Evolutionary conservation across 37 sponge, comb jelly and placozoan genomes (phyloP).

Genomic region (Beroe ovata): DNA sequence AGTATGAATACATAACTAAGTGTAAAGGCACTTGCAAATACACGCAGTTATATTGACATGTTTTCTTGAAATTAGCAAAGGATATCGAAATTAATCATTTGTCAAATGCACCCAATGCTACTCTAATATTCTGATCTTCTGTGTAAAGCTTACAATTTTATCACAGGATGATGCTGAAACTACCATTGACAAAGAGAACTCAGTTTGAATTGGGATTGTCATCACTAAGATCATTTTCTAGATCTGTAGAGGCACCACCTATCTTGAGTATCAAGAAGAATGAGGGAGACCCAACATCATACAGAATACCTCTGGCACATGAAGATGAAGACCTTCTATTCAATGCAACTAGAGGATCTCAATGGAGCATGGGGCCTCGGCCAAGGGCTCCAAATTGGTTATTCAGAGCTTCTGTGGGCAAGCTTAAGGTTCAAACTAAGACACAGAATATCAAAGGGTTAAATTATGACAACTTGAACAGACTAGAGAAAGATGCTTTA

Average conservation of each 20-base stretch:
- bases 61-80: no score
- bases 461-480: conserved; percentile 6
- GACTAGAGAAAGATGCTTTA: neutral
- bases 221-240: no score
- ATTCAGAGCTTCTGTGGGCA: neutral
- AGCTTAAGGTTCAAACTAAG: neutral
- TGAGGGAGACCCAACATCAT: conserved; percentile 3
- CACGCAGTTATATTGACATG: no score
- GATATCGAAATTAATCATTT: no score
- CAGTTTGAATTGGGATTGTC: no score
- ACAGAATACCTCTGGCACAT: conserved; percentile 8
- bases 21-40: no score
- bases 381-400: neutral
- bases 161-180: no score
- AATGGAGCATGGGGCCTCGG: conserved; percentile 6
- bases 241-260: neutral
- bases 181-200: no score
- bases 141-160: no score
- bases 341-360: neutral
- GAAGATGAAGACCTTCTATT: conserved; percentile 19
- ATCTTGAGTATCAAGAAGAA: neutral
- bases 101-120: no score
- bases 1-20: no score
- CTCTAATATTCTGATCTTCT: no score
- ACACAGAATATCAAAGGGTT: neutral